Evolutionary conservation across 2,888 invertebrate species (phyloP), one percentile per base, ranked within the genome.

Genomic region (Erynnis tages): DNA sequence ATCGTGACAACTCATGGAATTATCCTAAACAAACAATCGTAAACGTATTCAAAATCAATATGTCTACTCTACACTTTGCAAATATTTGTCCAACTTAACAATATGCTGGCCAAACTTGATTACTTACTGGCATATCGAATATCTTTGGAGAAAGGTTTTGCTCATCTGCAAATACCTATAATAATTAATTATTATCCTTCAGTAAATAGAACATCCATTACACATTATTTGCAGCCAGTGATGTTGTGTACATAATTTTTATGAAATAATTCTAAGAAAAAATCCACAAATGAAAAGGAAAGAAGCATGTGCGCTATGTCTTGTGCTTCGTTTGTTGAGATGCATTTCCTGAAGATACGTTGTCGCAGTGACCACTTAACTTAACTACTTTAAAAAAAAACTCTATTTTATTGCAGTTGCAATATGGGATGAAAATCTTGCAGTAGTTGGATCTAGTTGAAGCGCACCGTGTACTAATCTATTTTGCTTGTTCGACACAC

Each of bases 11-110:
- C 16, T 49, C 40, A 34, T 30, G 41, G 43, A 32, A 14, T 38
- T 17, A 14, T 53, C 56, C 56, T 49, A 41, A 54, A 57, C 48
- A 54, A 56, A 54, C 40, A 48, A 48, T 48, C 48, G 27, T 52
- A 43, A 44, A 47, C 37, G 23, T 44, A 23, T 43, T 54, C 52
- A 47, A 50, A 41, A 54, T 54, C 48, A 32, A 54, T 53, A 27
- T 30, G 27, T 38, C 29, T n/a, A n/a, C 32, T 21, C 27, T 32
- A 35, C 27, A 37, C 37, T 47, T 47, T 27, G 14, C 41, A 44
- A 47, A 34, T 21, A 48, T 52, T 17, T 48, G 52, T 45, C 44
- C 10, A 38, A 27, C 32, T 23, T 47, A 47, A 37, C 46, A 47
- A 47, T 37, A 47, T 37, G 17, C 25, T 35, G 17, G 27, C 17